Evolutionary conservation across 1,140 invertebrate species (phyloP), one percentile per base, ranked within the genome.

Genomic region (Centruroides vittatus): DNA sequence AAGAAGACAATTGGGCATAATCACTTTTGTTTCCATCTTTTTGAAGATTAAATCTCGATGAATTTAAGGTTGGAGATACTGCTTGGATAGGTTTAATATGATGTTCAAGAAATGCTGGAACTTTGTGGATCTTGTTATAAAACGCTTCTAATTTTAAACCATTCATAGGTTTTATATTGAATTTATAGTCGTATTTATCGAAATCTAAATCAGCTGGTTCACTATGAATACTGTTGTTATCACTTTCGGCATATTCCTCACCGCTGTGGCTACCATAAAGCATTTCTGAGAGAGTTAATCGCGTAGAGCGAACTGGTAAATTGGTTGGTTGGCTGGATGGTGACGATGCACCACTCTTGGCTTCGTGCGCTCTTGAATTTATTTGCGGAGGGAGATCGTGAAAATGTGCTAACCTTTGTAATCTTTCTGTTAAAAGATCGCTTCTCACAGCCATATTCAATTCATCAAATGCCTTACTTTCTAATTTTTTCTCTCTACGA

Each of bases 111-210:
- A 65, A 65, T 10, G 64, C 55, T 12, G 64, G 57, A 5, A 61
- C 53, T 57, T 65, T 62, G 41, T 62, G 60, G 49, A 62, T 61
- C 55, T 62, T 65, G 23, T 49, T 65, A 58, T 62, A 65, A 57
- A 60, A 65, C 3, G 58, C 61, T 61, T 65, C 64, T 52, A 65
- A 49, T 57, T 62, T 65, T 11, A 65, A 57, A 9, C 58, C 64
- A 35, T 65, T 65, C 64, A 65, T 65, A 23, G 64, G 64, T 50
- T 65, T 65, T 6, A 62, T 60, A 52, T 63, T 63, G 36, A 62
- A 46, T 59, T 62, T 65, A 56, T 55, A 62, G 35, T 61, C 64
- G 13, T 55, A 61, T 59, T 61, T 64, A 47, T 64, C 62, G 3
- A 61, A 35, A 58, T 62, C 61, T 12, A 65, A 49, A 52, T 65